phyloP scores from a whole-genome alignment of 2,888 invertebrate genomes.

The Heteropelma amictum region DNA sequence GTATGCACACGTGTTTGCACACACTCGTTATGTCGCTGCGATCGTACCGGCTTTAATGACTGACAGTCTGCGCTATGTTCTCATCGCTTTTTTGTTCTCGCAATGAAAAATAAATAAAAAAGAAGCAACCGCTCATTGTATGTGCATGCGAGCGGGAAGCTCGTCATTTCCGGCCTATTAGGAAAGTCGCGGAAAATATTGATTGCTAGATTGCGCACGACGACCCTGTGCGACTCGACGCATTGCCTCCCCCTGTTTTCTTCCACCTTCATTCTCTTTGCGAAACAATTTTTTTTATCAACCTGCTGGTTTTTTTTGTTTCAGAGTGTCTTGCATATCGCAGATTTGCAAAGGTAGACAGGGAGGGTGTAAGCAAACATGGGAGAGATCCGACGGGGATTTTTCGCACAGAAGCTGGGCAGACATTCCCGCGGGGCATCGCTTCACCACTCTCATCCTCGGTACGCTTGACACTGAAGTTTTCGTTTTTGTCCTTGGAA shows the following conservation, averaged over 20 bases:
- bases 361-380: conserved; percentile 9
- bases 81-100: neutral
- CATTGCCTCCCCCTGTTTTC: neutral
- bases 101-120: conserved; percentile 3
- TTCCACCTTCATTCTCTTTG: neutral
- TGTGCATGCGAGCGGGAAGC: neutral
- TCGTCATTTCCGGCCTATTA: conserved; percentile 27
- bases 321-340: neutral
- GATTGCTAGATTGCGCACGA: conserved; percentile 31
- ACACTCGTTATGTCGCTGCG: neutral
- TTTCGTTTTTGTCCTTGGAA: conserved; percentile 12
- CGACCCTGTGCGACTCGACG: neutral
- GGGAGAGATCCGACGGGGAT: neutral
- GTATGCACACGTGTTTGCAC: neutral
- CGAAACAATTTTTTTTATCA: too few relatives aligned
- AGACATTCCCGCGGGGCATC: conserved; percentile 36
- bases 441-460: conserved; percentile 14
- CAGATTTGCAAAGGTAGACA: neutral
- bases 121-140: neutral
- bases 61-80: conserved; percentile 24
- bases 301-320: neutral
- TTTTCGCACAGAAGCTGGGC: conserved; percentile 8
- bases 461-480: conserved; percentile 9
- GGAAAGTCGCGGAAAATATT: conserved; percentile 35
- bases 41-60: conserved; percentile 34